Evolutionary conservation across 2,888 invertebrate genomes (phyloP).

Genomic region (Halictus ligatus): DNA sequence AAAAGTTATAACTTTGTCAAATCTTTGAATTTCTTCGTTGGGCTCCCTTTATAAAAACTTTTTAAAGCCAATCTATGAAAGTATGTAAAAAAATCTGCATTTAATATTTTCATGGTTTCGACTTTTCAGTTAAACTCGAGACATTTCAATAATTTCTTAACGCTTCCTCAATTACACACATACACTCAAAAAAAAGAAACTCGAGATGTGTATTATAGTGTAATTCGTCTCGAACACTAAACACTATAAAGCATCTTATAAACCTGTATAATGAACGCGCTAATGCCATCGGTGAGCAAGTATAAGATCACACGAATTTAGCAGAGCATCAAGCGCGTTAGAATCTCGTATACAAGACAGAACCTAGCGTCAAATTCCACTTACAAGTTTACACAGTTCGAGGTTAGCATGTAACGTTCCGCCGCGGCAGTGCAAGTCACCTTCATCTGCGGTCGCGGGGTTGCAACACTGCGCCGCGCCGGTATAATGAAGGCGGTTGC

Average conservation of each 20-base stretch:
- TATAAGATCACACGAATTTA: neutral
- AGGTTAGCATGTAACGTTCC: conserved; percentile 4
- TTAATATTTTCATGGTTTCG: neutral
- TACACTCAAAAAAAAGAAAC: neutral
- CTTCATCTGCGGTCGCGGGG: conserved; percentile 10
- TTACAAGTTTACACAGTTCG: conserved; percentile 3
- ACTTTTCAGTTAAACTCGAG: neutral
- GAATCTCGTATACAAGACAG: neutral
- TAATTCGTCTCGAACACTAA: neutral
- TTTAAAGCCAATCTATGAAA: neutral
- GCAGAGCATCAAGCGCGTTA: neutral
- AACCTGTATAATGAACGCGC: neutral
- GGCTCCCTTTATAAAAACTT: neutral
- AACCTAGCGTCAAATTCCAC: neutral
- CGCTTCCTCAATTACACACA: neutral
- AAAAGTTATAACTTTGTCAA: neutral
- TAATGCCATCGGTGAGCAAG: neutral
- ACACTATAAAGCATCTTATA: neutral
- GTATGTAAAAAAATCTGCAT: neutral
- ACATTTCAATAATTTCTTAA: neutral
- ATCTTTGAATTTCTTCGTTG: too few relatives aligned
- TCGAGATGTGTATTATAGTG: neutral
- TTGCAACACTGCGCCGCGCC: neutral
- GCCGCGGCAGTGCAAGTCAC: neutral
- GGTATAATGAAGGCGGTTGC: neutral